Conservation (phyloP, 2,888 invertebrate species). For the Neoitamus cyanurus region DNA sequence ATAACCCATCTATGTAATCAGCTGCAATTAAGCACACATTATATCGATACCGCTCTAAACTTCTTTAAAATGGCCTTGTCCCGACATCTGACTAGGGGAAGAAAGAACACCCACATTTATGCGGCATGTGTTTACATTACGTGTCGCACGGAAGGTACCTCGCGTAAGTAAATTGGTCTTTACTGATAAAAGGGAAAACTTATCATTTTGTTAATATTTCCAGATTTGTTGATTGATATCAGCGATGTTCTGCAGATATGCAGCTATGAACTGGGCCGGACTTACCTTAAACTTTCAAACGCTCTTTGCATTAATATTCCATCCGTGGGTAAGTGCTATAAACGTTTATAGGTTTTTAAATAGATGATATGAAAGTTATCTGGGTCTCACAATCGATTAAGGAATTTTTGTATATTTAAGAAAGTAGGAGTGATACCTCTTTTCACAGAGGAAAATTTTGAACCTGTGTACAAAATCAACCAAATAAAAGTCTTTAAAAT, state of each 20-base stretch:
- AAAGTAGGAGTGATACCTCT: too few species aligned
- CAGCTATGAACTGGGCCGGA: conserved; percentile 94
- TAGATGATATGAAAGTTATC: too few species aligned
- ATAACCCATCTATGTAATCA: conserved; percentile 89
- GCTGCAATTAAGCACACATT: conserved; percentile 87
- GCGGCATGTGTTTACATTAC: conserved; percentile 98
- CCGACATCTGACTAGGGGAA: conserved; percentile 87
- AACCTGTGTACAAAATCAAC: too few species aligned
- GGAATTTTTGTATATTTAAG: too few species aligned
- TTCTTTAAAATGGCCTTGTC: conserved; percentile 93
- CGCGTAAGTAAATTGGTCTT: conserved; percentile 76
- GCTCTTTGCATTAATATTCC: conserved; percentile 91
- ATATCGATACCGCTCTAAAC: conserved; percentile 92
- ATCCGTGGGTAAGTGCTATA: conserved; percentile 78
- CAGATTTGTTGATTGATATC: conserved; percentile 95
- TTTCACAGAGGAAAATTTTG: too few species aligned
- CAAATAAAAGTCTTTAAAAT: too few species aligned
- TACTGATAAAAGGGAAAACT: neutral
- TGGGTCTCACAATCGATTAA: too few species aligned
- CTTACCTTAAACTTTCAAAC: conserved; percentile 88
- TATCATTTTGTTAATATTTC: conserved; percentile 46
- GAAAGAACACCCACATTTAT: conserved; percentile 89
- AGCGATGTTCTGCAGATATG: conserved; percentile 97
- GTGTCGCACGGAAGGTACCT: conserved; percentile 93
- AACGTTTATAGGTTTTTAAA: neutral